These are phyloP conservation scores for Cuniculus paca DNA, from an alignment of 2,797 vertebrate genomes.

Conservation along the genomic window DNA sequence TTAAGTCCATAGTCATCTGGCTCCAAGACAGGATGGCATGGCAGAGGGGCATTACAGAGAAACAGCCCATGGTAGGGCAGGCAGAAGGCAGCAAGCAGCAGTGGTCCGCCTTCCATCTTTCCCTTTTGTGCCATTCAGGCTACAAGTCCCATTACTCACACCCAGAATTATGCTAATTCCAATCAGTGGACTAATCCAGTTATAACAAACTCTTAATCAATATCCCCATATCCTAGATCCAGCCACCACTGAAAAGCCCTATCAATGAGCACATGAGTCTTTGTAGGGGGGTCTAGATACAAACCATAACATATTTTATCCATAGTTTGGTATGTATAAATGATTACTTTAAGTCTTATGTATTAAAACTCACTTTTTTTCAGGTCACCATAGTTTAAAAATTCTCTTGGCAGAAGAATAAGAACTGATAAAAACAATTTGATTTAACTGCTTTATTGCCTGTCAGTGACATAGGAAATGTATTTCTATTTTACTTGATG, in stretches of 20 bases:
- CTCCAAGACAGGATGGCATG: background rate
- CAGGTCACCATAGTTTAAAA: constrained; percentile 68
- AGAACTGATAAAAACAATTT: constrained; percentile 30
- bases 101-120: background rate
- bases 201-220: background rate
- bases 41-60: background rate
- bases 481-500: background rate
- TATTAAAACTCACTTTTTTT: constrained; percentile 60
- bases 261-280: background rate
- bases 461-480: background rate
- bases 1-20: background rate
- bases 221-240: background rate
- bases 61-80: background rate
- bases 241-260: background rate
- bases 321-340: constrained; percentile 65
- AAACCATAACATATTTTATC: background rate
- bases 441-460: background rate
- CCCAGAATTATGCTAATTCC: background rate
- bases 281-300: background rate
- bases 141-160: background rate
- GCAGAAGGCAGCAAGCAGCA: background rate
- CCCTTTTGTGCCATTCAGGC: background rate
- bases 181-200: background rate
- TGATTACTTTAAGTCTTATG: constrained; percentile 77
- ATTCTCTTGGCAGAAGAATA: constrained; percentile 75